These are phyloP conservation scores for Himalopsyche anomala DNA, from an alignment of 2,888 invertebrate species.

Conservation along the genomic window DNA sequence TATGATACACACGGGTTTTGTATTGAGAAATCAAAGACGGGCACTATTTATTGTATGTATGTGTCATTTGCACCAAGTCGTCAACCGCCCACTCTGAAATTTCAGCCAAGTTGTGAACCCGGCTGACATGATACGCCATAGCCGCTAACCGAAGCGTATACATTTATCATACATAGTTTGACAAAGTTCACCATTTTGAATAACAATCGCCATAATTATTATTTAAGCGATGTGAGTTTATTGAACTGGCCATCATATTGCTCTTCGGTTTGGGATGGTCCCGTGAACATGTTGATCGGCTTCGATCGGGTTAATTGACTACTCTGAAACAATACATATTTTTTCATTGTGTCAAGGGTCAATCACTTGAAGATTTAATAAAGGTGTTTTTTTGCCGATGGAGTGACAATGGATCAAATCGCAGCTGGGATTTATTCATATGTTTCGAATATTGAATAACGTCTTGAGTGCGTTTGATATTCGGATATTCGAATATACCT, in stretches of 20 bases:
- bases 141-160: background rate
- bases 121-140: background rate
- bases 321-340: background rate
- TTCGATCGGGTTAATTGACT: slow-evolving; percentile 9
- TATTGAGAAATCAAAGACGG: slow-evolving; percentile 9
- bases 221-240: background rate
- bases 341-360: too few species aligned
- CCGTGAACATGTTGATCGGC: background rate
- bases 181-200: slow-evolving; percentile 19
- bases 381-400: too few species aligned
- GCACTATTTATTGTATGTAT: background rate
- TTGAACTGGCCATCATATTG: background rate
- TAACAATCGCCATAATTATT: background rate
- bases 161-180: background rate
- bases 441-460: too few species aligned
- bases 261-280: background rate
- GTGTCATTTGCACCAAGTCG: background rate
- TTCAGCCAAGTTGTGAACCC: background rate
- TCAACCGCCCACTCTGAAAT: background rate
- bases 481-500: too few species aligned
- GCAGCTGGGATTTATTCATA: too few species aligned
- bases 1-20: background rate
- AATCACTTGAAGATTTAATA: too few species aligned
- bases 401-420: too few species aligned
- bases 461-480: too few species aligned